Base-by-base conservation (phyloP, 1,140 invertebrate species). In the Drosophila navojoa region DNA sequence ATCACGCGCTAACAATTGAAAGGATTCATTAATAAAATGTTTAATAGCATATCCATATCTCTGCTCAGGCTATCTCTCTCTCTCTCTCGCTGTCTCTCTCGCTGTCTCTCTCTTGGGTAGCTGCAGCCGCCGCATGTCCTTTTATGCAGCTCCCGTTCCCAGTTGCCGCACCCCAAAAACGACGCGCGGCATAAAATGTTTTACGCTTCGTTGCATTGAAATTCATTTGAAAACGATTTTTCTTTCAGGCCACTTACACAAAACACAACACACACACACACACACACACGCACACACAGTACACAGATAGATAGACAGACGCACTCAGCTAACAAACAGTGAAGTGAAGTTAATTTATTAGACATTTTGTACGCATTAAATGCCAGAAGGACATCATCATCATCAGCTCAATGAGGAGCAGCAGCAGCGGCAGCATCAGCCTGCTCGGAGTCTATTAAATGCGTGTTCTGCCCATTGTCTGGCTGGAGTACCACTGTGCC, bases 301-400 rank as follows among this genome's bases (percentile, higher is more conserved):
- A 49, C 47, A 60, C 61, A 63, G 29, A 79, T 78, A 74, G 49
- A 77, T 61, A 52, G 45, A 53, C 35, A 47, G 58, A 50, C 27
- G 55, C 44, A 71, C 50, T 40, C 47, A 58, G 44, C 77, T 45
- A 77, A 35, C 38, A 42, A 42, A 50, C 40, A 71, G 54, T 63
- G 71, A 82, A 90, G 81, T 90, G 81, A 90, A 90, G 86, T 90
- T 90, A 90, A 90, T 90, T 90, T 90, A 90, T 90, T 90, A 90
- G 86, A 90, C 66, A 90, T 90, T 90, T 90, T 90, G 86, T 90
- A 63, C 79, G 70, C 81, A 90, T 90, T 90, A 76, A 90, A 81
- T 90, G 78, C 67, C 81, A 90, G 81, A 82, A 90, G 79, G 81
- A 81, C 81, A 90, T 90, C 84, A 89, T 90, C 79, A 90, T 89